Percentiles rank a stretch among this genome's conserved stretches.
Conservation (phyloP, 2,797 vertebrate species). For the Peromyscus nudipes region DNA sequence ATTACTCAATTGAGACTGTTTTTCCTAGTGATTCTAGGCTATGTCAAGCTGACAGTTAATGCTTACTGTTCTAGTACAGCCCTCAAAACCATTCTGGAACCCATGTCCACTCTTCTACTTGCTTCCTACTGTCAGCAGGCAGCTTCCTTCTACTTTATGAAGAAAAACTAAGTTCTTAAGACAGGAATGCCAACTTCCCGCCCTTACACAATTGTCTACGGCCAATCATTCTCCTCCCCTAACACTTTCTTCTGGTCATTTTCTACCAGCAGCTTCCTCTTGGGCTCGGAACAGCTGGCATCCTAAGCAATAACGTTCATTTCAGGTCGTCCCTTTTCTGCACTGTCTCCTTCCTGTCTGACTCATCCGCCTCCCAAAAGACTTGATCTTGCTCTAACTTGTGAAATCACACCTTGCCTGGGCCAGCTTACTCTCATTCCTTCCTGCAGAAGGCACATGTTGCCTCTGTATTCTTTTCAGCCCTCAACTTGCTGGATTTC, state of each 20-base stretch:
- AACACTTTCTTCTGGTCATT: slow-evolving; percentile 3
- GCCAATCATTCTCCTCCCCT: neutral
- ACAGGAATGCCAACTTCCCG: neutral
- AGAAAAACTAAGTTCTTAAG: neutral
- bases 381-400: neutral
- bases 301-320: neutral
- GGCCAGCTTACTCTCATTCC: neutral
- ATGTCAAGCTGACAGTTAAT: neutral
- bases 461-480: neutral
- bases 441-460: neutral
- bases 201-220: neutral
- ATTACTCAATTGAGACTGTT: neutral
- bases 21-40: neutral
- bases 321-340: neutral
- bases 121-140: neutral
- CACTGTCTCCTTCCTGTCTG: neutral
- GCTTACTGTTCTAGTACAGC: neutral
- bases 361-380: neutral
- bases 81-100: neutral
- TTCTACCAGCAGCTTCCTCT: neutral
- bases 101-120: neutral
- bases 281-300: slow-evolving; percentile 4
- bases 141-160: neutral
- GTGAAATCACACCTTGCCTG: neutral
- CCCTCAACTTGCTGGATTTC: neutral